Conservation (phyloP, 2,113 vertebrate species). For the Chlorodrepanis virens region DNA sequence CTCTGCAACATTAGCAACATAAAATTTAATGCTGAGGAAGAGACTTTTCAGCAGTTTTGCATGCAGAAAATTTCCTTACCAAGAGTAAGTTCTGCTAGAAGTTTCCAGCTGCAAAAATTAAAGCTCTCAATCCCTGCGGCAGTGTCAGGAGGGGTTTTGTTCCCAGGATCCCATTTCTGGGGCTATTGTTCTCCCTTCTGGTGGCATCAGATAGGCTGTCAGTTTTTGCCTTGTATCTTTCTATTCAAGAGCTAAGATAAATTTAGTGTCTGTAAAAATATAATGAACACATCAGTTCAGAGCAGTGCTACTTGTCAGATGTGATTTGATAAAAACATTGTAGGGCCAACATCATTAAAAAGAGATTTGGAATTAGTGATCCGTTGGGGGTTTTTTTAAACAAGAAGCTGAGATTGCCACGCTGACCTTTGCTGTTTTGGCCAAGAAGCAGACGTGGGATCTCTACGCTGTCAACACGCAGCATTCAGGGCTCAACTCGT, state of each 20-base stretch:
- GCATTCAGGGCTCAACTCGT: neutral
- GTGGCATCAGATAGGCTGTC: neutral
- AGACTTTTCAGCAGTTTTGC: neutral
- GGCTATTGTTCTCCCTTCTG: neutral
- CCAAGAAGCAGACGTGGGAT: neutral
- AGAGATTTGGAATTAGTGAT: neutral
- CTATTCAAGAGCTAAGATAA: neutral
- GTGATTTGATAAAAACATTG: neutral
- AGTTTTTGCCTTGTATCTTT: neutral
- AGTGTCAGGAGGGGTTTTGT: neutral
- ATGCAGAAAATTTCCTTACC: neutral
- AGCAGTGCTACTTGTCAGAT: neutral
- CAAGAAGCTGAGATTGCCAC: neutral
- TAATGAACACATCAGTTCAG: neutral
- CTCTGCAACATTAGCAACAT: neutral
- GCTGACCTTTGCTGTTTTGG: neutral
- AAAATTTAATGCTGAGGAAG: neutral
- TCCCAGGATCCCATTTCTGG: neutral
- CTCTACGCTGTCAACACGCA: accelerated
- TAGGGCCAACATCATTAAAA: neutral
- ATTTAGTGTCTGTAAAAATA: neutral
- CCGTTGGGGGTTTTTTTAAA: neutral
- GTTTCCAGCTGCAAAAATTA: neutral
- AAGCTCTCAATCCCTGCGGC: neutral
- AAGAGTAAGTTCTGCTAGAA: neutral